Evolutionary conservation across 2,797 vertebrate genomes (phyloP), one percentile per base, ranked within the genome.

Genomic region (Gambelia wislizenii): DNA sequence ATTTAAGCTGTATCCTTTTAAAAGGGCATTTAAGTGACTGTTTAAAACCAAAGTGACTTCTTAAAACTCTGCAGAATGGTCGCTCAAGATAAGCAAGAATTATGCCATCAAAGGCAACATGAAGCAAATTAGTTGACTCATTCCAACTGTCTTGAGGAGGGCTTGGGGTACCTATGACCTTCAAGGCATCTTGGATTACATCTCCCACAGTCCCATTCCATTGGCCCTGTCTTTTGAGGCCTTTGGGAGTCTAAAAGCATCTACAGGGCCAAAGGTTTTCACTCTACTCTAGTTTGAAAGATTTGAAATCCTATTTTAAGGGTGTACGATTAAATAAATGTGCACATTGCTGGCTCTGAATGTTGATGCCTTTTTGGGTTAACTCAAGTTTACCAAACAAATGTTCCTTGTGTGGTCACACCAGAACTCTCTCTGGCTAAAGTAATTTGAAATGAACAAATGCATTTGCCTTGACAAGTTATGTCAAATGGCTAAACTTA

Each of bases 51-150:
- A 74, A 49, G 56, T 69, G 59, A 59, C 59, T 84, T 92, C 76
- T 83, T 44, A 42, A 5, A 92, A 61, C 90, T 93, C 92, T 94
- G 91, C 25, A 1, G 92, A 94, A 92, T 56, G 20, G 3, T 39
- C 85, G 75, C 90, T 88, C 88, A 82, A 84, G 85, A 91, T 93
- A 94, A 95, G 90, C 87, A 80, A 36, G 61, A 54, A 6, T 3
- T 52, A 83, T n/a, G 18, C 22, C 61, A 69, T 52, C 56, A 83
- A 42, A 52, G 42, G 78, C 4, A 69, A 59, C 27, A 20, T 5
- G 3, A 74, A 16, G 47, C 42, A 77, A 75, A 39, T 85, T 25
- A 30, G 33, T 30, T 27, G 42, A 1, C 18, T 47, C 27, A 27
- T 25, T 86, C 30, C 22, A n/a, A 56, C 54, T 59, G n/a, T 10